A percentile compares a stretch with the other conserved stretches of the same genome.
Conservation (phyloP, 2,888 invertebrate species). For the Pteria penguin region DNA sequence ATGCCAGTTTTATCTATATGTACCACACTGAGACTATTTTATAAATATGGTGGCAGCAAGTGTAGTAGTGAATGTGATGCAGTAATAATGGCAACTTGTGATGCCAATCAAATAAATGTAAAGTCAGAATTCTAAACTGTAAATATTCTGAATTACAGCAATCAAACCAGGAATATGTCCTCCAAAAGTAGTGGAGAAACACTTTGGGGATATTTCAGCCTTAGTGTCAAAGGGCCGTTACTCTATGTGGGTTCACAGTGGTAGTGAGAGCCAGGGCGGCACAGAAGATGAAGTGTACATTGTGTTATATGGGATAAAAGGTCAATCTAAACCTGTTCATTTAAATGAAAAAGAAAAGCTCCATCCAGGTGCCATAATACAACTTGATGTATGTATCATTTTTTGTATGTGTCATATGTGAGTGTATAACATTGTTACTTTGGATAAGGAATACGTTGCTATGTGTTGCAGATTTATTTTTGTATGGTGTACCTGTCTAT, state of each 20-base stretch:
- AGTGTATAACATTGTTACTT: too few species aligned
- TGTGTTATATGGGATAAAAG: slow-evolving; percentile 73
- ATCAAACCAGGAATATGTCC: slow-evolving; percentile 52
- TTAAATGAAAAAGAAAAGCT: slow-evolving; percentile 65
- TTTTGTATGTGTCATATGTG: too few species aligned
- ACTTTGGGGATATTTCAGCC: slow-evolving; percentile 48
- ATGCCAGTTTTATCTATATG: too few species aligned
- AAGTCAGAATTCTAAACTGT: neutral
- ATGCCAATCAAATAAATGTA: too few species aligned
- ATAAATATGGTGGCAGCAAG: too few species aligned
- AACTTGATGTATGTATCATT: slow-evolving; percentile 68
- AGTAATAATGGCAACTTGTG: too few species aligned
- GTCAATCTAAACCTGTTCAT: slow-evolving; percentile 66
- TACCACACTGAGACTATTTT: too few species aligned
- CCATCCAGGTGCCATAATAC: slow-evolving; percentile 61
- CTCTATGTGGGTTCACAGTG: slow-evolving; percentile 63
- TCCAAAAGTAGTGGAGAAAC: slow-evolving; percentile 49
- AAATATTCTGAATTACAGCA: slow-evolving; percentile 37
- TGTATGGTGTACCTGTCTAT: too few species aligned
- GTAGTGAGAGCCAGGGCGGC: slow-evolving; percentile 60
- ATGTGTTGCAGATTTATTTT: too few species aligned
- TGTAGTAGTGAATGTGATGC: too few species aligned
- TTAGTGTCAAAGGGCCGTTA: slow-evolving; percentile 57
- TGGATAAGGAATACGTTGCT: too few species aligned
- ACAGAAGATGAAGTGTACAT: slow-evolving; percentile 65